These are phyloP conservation scores for Epizoanthus fatuus DNA, from an alignment of 92 coral and sea anemone species.

Conservation along the genomic window DNA sequence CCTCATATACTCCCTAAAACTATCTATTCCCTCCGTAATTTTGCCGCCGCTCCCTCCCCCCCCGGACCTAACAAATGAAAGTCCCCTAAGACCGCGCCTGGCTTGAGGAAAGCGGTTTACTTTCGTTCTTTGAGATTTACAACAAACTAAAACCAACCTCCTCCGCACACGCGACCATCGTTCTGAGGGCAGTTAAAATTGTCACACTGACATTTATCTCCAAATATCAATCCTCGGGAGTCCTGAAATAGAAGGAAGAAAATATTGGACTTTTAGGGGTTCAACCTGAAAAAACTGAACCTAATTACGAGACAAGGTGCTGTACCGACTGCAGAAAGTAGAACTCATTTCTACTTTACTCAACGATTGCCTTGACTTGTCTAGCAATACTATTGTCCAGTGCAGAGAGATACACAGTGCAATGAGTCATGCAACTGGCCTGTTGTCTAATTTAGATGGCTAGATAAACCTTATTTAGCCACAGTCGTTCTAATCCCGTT, in stretches of 20 bases:
- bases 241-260: constrained; percentile 57
- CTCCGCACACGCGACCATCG: constrained; percentile 85
- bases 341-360: no score
- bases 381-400: no score
- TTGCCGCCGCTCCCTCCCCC: no score
- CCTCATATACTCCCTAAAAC: no score
- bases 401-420: no score
- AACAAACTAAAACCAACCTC: constrained; percentile 45
- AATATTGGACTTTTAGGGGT: neutral
- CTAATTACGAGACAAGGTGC: no score
- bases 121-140: neutral
- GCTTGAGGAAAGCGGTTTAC: neutral
- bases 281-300: neutral
- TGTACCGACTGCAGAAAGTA: no score
- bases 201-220: constrained; percentile 91
- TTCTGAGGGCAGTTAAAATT: constrained; percentile 90
- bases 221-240: constrained; percentile 80
- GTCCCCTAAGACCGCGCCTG: neutral
- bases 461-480: neutral
- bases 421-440: no score
- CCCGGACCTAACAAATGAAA: no score
- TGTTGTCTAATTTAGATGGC: no score
- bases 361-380: no score
- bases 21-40: constrained; percentile 28
- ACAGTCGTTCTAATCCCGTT: neutral